These are phyloP conservation scores for Amphipoea lucens DNA, from an alignment of 2,888 invertebrate genomes.

Conservation along the genomic window DNA sequence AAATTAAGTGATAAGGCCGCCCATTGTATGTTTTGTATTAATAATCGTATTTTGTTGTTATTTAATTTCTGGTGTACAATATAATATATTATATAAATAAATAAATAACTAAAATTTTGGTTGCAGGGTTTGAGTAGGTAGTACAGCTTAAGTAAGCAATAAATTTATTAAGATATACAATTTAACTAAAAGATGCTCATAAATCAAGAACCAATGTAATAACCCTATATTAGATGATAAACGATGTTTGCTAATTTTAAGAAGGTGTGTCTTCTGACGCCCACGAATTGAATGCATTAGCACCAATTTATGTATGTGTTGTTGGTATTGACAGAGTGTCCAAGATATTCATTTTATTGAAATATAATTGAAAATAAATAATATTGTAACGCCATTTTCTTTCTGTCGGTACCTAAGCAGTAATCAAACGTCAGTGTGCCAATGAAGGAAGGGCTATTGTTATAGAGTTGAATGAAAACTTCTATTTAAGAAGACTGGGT, in stretches of 20 bases:
- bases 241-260: constrained; percentile 4
- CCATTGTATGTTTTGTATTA: no score
- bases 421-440: constrained; percentile 89
- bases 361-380: background rate
- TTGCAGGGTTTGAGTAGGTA: background rate
- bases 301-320: background rate
- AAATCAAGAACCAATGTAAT: constrained; percentile 6
- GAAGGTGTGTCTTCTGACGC: constrained; percentile 31
- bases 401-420: constrained; percentile 80
- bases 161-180: no score
- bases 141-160: background rate
- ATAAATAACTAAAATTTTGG: background rate
- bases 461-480: constrained; percentile 89
- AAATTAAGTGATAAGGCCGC: background rate
- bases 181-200: background rate
- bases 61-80: no score
- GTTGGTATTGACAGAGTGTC: background rate
- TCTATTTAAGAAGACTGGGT: constrained; percentile 88
- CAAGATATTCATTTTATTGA: background rate
- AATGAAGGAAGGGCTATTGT: constrained; percentile 90
- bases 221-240: constrained; percentile 8
- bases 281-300: background rate
- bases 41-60: no score
- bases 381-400: constrained; percentile 46
- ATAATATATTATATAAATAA: no score